Evolutionary conservation across 2,797 vertebrate species (phyloP), one percentile per base, ranked within the genome.

Genomic region (Brachymystax lenok): DNA sequence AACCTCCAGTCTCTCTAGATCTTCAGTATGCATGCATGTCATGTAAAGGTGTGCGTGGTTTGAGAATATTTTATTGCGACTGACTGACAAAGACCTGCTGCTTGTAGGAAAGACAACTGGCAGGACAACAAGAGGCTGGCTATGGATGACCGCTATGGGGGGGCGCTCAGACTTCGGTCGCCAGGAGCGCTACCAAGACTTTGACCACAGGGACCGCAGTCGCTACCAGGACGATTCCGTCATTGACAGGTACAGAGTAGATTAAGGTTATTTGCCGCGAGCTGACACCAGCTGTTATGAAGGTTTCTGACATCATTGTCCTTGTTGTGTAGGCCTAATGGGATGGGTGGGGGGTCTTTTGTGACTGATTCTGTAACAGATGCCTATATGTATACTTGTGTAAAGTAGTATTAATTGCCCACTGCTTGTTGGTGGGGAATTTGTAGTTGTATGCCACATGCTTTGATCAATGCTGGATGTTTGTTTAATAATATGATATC

Each of bases 141-240:
- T 0, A 71, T 97, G 86, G 97, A 99, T 0, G 97, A 98, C 16
- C 91, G 97, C 0, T 98, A 96, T 17, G 92, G 63, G 61, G 61
- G 92, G 81, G 2, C 92, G 94, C 0, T 94, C 96, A 0, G 96
- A 98, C 74, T 96, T 97, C 0, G 84, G 92, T 3, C 95, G 97
- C 0, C 95, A 93, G 1, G 96, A 98, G 0, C 96, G 96, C 40
- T 98, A 96, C 89, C 96, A 98, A 0, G 95, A 98, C 86, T 96
- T 98, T 0, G 96, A 97, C 86, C 97, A 97, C 87, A 82, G 97
- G 54, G 97, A 98, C 7, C 95, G 97, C 0, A 88, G 95, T 61
- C 95, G 97, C n/a, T 98, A 95, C 91, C 96, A 96, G 78, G 96
- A 98, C 0, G 95, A 96, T 33, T 71, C 86, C 17, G 80, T 91